These are phyloP conservation scores for Hydrolagus affinis DNA, from an alignment of 2,113 vertebrate genomes.

Conservation along the genomic window DNA sequence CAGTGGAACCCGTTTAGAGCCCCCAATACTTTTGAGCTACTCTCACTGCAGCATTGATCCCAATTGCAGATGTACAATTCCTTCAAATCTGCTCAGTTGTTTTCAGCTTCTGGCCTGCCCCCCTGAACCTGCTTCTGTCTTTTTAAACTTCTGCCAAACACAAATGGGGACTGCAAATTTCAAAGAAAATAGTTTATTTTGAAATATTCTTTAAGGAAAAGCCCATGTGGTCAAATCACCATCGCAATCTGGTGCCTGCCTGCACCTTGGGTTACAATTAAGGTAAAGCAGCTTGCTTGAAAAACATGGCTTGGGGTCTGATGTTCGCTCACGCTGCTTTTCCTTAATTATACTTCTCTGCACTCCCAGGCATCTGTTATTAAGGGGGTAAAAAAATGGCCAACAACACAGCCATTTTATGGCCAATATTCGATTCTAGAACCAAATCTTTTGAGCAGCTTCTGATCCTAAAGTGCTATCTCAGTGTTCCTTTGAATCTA, in stretches of 20 bases:
- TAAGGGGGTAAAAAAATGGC: background rate
- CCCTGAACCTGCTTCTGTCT: background rate
- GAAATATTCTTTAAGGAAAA: background rate
- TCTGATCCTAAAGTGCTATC: too few species aligned
- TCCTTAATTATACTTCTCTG: background rate
- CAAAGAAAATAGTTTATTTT: background rate
- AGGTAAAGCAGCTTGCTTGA: background rate
- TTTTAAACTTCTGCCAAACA: background rate
- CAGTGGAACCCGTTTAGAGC: too few species aligned
- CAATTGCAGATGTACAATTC: background rate
- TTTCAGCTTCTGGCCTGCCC: too few species aligned
- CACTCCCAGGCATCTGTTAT: constrained; percentile 4
- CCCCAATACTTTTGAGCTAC: too few species aligned
- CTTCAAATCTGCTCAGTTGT: background rate
- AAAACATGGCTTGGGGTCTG: background rate
- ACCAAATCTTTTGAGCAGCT: too few species aligned
- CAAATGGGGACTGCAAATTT: background rate
- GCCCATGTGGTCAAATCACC: background rate
- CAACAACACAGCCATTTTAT: too few species aligned
- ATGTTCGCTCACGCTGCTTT: background rate
- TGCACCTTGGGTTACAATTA: background rate
- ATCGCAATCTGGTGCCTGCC: background rate
- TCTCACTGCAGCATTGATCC: too few species aligned
- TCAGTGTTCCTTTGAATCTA: too few species aligned
- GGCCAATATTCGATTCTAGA: too few species aligned